Evolutionary conservation across 2,888 invertebrate genomes (phyloP).

Genomic region (Eristalis tenax): DNA sequence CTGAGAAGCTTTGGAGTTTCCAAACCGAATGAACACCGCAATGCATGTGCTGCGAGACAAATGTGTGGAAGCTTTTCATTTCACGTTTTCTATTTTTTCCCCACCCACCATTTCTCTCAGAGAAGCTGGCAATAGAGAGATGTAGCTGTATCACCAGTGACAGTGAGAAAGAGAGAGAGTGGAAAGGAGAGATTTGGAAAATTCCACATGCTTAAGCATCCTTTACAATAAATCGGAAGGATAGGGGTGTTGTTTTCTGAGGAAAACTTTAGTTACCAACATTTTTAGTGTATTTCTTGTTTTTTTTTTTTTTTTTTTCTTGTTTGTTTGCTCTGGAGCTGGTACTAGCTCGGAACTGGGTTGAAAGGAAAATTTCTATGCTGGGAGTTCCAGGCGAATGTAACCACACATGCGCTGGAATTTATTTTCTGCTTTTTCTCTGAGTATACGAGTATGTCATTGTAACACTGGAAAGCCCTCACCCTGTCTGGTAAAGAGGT

Average conservation of each 20-base stretch:
- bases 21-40: conserved; percentile 67
- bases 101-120: background rate
- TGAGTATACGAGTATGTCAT: conserved; percentile 51
- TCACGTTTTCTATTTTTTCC: conserved; percentile 30
- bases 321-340: conserved; percentile 12
- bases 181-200: conserved; percentile 20
- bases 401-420: conserved; percentile 68
- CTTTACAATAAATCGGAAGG: conserved; percentile 28
- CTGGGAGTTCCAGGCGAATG: conserved; percentile 56
- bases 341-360: conserved; percentile 55
- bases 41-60: conserved; percentile 52
- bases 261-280: conserved; percentile 42
- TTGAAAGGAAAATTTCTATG: conserved; percentile 38
- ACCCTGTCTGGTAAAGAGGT: conserved; percentile 1
- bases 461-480: conserved; percentile 64
- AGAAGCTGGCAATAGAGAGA: conserved; percentile 10
- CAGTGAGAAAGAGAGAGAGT: background rate
- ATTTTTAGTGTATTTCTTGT: conserved; percentile 14
- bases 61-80: conserved; percentile 52
- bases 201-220: conserved; percentile 50
- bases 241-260: conserved; percentile 48
- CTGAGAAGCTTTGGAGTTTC: conserved; percentile 69
- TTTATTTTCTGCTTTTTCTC: conserved; percentile 43
- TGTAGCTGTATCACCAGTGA: background rate
- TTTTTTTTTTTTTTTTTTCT: conserved; percentile 8